Percentiles rank a stretch among this genome's conserved stretches.
These are phyloP conservation scores for Aplochiton taeniatus DNA, from an alignment of 2,797 vertebrate species.

Conservation along the genomic window DNA sequence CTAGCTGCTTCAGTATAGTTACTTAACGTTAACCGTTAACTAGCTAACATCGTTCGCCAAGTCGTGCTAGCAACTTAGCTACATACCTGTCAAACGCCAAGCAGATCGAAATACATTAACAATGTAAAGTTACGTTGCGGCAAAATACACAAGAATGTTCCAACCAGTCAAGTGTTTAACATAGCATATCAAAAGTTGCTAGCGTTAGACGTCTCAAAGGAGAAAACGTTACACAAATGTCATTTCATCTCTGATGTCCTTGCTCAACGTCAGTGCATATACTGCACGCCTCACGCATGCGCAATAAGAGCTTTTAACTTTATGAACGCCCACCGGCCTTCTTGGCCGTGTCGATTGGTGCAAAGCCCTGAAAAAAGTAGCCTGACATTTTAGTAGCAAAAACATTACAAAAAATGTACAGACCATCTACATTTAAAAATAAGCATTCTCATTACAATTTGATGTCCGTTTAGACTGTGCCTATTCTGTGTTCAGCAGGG, in stretches of 20 bases:
- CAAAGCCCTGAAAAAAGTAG: too few relatives aligned
- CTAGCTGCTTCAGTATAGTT: too few relatives aligned
- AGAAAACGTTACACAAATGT: slow-evolving; percentile 63
- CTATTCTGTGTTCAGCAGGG: too few relatives aligned
- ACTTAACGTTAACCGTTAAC: too few relatives aligned
- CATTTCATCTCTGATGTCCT: slow-evolving; percentile 67
- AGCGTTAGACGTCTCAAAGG: slow-evolving; percentile 4
- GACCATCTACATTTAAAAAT: too few relatives aligned
- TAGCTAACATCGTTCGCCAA: not conserved
- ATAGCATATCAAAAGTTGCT: not conserved
- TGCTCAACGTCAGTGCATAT: slow-evolving; percentile 44
- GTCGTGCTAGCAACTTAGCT: not conserved
- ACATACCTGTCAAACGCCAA: slow-evolving; percentile 16
- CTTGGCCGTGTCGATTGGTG: too few relatives aligned
- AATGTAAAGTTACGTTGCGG: not conserved
- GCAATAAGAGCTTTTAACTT: not conserved
- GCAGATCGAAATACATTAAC: not conserved
- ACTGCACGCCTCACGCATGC: slow-evolving; percentile 38
- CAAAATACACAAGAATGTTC: not conserved
- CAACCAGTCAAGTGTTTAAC: not conserved
- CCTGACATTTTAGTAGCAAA: too few relatives aligned
- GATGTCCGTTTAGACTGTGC: too few relatives aligned
- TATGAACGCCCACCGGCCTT: too few relatives aligned
- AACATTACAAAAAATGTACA: too few relatives aligned
- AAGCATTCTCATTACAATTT: too few relatives aligned